Percentiles rank a stretch among this genome's conserved stretches.
These are phyloP conservation scores for Hemiprocne comata DNA, from an alignment of 2,113 vertebrate species.

Conservation along the genomic window DNA sequence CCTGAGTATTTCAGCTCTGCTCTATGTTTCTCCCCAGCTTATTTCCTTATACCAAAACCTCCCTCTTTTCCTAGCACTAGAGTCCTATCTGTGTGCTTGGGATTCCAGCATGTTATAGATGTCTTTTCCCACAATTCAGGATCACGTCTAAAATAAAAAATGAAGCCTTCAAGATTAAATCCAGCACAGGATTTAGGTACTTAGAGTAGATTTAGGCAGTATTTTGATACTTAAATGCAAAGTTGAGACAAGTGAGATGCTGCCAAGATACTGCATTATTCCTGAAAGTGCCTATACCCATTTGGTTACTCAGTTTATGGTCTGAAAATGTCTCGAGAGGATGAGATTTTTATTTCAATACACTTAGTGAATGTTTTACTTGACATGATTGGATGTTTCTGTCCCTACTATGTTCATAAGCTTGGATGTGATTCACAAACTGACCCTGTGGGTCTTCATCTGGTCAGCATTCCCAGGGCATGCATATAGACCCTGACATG, in stretches of 20 bases:
- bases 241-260: slow-evolving; percentile 55
- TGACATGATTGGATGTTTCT: background rate
- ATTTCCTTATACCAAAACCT: background rate
- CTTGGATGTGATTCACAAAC: background rate
- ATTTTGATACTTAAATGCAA: slow-evolving; percentile 66
- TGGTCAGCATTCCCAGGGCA: background rate
- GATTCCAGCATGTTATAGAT: slow-evolving; percentile 8
- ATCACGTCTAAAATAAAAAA: slow-evolving; percentile 50
- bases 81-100: background rate
- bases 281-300: background rate
- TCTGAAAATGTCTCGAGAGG: slow-evolving; percentile 11
- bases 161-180: slow-evolving; percentile 65
- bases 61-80: background rate
- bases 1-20: background rate
- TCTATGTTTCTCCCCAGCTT: background rate
- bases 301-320: slow-evolving; percentile 20
- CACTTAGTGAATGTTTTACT: background rate
- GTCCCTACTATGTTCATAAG: background rate
- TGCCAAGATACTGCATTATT: slow-evolving; percentile 59
- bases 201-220: slow-evolving; percentile 61
- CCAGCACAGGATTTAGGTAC: slow-evolving; percentile 64
- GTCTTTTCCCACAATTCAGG: slow-evolving; percentile 17
- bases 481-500: background rate
- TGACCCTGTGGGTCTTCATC: background rate
- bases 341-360: background rate